Base-by-base conservation (phyloP, 2,888 invertebrate genomes). In the Watsonalla binaria region DNA sequence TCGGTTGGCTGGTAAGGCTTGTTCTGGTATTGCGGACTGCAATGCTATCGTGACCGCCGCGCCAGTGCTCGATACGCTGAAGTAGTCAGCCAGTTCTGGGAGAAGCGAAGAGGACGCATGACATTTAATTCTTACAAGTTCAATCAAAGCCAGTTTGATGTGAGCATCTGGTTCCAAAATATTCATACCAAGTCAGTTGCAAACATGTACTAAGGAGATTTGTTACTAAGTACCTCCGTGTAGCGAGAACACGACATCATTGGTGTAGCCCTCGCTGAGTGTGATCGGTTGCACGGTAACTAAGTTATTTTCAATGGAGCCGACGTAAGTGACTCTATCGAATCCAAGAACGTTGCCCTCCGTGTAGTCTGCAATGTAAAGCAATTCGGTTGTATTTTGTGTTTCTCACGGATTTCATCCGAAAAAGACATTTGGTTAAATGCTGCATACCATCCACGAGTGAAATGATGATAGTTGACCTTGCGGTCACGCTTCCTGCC, bases 381-480 rank as follows among this genome's bases (percentile, higher is more conserved):
- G 24, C 1, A 24, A 24, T 24, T 5, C 5, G n/a, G 34, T 34
- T 47, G 7, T 2, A 6, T 0, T 11, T 1, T 8, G 9, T 13
- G 14, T n/a, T 9, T 9, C 11, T 6, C 11, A 5, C 2, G 34
- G 6, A 47, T 33, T 33, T 11, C 11, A 11, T 34, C 34, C 0
- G n/a, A 2, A 35, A 34, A 6, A 13, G 33, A 35, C n/a, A 4
- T 4, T 24, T 24, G 24, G 24, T 24, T 24, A 24, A 24, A 24
- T 24, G 24, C 24, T 9, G 9, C 46, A 54, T 59, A 72, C 70
- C 70, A 37, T 66, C 55, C 2, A 54, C 46, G 6, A 73, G 55
- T 6, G 63, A 46, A 42, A 75, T 65, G 2, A 72, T 58, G 37
- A 73, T 57, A 2, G 70, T 70, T 0, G 73, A 58, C 13, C 60